Base-by-base conservation (phyloP, 2,113 vertebrate species). In the Emydura subglobosa region DNA sequence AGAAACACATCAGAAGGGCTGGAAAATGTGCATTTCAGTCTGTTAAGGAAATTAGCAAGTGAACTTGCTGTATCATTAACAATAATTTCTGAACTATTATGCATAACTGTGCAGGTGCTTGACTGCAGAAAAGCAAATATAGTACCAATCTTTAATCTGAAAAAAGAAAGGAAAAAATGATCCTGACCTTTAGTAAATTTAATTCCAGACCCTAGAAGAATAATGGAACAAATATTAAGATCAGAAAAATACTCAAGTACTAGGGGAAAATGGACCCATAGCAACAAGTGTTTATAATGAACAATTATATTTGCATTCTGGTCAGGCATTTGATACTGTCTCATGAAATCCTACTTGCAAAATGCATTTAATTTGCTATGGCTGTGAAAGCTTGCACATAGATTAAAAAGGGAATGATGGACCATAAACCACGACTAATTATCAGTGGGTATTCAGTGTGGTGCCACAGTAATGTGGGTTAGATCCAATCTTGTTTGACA, bases 1-100 rank as follows among this genome's bases (percentile, higher is more conserved):
- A 39, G 34, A 81, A 80, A 80, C 17, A 27, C 25, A 39, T 39
- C 7, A 42, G 80, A 39, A 42, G 53, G 80, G 31, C 54, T 51
- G 27, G 21, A 5, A 55, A n/a, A 44, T 5, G 0, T 0, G 24
- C 3, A 8, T 53, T 47, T 81, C 47, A 6, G 3, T 76, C 81
- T n/a, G 8, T 44, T 54, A 42, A 78, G 81, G 61, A 31, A 50
- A 47, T 49, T 81, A 47, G 10, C 22, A 76, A 76, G 39, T 65
- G 39, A 42, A 74, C 10, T 76, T 7, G 44, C 81, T 74, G 34
- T 68, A 79, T 65, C 34, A 5, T 10, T 25, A 31, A 42, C 42
- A n/a, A 29, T 72, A 31, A 13, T 3, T 53, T 39, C n/a, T 68
- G 42, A 25, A 0, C 1, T 14, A 85, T 79, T 22, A 49, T 50